Percentiles rank a stretch among this genome's conserved stretches.
These are phyloP conservation scores for Lerema accius DNA, from an alignment of 1,140 invertebrate genomes.

Conservation along the genomic window DNA sequence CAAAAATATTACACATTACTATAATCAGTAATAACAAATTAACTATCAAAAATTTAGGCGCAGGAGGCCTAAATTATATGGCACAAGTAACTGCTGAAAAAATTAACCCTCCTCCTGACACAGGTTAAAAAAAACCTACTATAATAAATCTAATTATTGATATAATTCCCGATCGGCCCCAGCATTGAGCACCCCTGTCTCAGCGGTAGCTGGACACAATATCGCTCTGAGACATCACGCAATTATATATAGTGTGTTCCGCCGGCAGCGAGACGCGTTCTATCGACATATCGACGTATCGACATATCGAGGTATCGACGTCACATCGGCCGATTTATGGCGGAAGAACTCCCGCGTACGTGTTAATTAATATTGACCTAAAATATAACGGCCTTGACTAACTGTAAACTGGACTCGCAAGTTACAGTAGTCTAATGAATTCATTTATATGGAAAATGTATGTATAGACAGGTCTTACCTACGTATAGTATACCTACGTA, in stretches of 20 bases:
- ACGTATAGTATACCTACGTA: too few species aligned
- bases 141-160: too few species aligned
- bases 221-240: conserved; percentile 40
- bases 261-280: conserved; percentile 29
- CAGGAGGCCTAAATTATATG: too few species aligned
- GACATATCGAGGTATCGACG: conserved; percentile 27
- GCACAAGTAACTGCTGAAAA: too few species aligned
- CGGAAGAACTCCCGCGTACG: conserved; percentile 29
- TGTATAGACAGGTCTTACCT: too few species aligned
- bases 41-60: too few species aligned
- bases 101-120: too few species aligned
- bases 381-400: conserved; percentile 26
- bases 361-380: conserved; percentile 38
- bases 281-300: conserved; percentile 33
- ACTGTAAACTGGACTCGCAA: conserved; percentile 16
- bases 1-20: too few species aligned
- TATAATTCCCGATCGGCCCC: not conserved
- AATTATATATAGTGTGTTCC: conserved; percentile 39
- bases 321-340: conserved; percentile 36
- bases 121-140: too few species aligned
- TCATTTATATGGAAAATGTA: too few species aligned
- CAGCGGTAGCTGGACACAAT: conserved; percentile 36
- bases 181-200: conserved; percentile 5
- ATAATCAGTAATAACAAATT: too few species aligned
- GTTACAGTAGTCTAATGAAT: too few species aligned